Percentiles rank a stretch among this genome's conserved stretches.
These are phyloP conservation scores for Nebria brevicollis DNA, from an alignment of 2,888 invertebrate genomes.

Conservation along the genomic window DNA sequence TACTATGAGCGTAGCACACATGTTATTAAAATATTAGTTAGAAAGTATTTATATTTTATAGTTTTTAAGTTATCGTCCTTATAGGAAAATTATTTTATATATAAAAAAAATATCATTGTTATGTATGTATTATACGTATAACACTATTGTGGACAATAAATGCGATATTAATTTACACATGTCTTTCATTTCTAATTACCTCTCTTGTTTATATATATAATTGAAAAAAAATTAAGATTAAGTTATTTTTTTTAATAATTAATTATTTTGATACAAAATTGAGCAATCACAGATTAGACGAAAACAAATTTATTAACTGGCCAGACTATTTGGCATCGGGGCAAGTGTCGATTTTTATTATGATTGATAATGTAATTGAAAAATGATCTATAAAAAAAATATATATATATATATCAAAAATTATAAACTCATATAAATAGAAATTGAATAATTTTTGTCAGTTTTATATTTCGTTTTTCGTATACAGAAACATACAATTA, in stretches of 20 bases:
- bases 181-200: neutral
- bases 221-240: no score
- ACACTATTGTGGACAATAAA: neutral
- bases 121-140: neutral
- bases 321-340: neutral
- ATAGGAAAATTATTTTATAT: neutral
- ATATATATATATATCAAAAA: no score
- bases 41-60: slow-evolving; percentile 27
- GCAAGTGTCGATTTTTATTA: slow-evolving; percentile 2
- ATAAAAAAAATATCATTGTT: neutral
- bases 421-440: neutral
- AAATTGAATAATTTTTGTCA: neutral
- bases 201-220: neutral
- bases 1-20: slow-evolving; percentile 8
- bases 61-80: slow-evolving; percentile 2
- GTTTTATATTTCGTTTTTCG: neutral
- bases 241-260: no score
- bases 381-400: neutral
- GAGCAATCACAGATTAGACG: neutral
- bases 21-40: slow-evolving; percentile 8
- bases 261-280: neutral
- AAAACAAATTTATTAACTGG: neutral
- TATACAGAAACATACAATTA: neutral
- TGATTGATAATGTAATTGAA: neutral
- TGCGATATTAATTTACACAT: neutral